Percentiles rank a stretch among this genome's conserved stretches.
phyloP scores from a whole-genome alignment of 2,113 vertebrate genomes.

The Ovis aries region ARS-UI_Ramb_v3.0 NC_056055.1:55993001-55993500 shows the following conservation, averaged over 20 bases:
- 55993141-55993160: neutral
- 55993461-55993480: neutral
- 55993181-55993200: neutral
- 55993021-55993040: neutral
- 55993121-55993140: neutral
- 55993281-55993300: neutral
- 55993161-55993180: neutral
- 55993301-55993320: neutral
- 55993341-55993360: neutral
- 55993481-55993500: slow-evolving; percentile 12
- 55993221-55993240: neutral
- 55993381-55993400: slow-evolving; percentile 30
- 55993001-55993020: neutral
- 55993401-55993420: neutral
- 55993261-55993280: neutral
- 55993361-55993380: slow-evolving; percentile 46
- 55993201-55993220: neutral
- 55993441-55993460: slow-evolving; percentile 27
- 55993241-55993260: neutral
- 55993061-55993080: neutral
- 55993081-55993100: neutral
- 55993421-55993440: slow-evolving; percentile 23
- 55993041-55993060: neutral
- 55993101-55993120: neutral
- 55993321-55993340: slow-evolving; percentile 7